Percentiles rank a stretch among this genome's conserved stretches.
phyloP scores from a whole-genome alignment of 2,113 vertebrate species.

The Lagopus leucura region DNA sequence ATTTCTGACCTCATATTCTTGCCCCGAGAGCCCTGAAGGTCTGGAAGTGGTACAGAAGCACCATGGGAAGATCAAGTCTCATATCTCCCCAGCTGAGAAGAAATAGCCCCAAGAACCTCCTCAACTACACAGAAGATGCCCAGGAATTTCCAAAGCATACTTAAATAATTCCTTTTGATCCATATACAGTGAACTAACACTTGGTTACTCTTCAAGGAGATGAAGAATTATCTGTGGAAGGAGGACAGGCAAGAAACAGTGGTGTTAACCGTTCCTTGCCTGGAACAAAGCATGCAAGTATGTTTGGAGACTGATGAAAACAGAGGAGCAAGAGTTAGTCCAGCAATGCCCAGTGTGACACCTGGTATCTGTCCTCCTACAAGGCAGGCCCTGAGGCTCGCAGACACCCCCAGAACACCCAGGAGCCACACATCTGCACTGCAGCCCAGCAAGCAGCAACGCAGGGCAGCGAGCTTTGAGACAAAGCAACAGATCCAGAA shows the following conservation, averaged over 20 bases:
- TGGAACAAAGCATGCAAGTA: background rate
- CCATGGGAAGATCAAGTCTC: background rate
- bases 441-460: background rate
- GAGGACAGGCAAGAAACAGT: background rate
- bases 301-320: background rate
- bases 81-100: background rate
- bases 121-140: background rate
- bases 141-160: background rate
- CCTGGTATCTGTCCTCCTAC: background rate
- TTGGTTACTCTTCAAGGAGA: background rate
- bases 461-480: background rate
- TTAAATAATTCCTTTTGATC: constrained; percentile 42
- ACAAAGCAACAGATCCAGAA: background rate
- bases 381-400: background rate
- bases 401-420: background rate
- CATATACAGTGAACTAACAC: background rate
- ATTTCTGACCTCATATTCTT: background rate
- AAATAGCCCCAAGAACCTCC: background rate
- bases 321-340: background rate
- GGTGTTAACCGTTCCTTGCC: background rate
- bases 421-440: background rate
- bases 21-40: background rate
- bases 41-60: constrained; percentile 35
- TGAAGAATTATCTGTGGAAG: background rate
- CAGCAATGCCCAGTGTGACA: background rate